Evolutionary conservation across 2,113 vertebrate species (phyloP).

Genomic region (Aspiorhynchus laticeps): DNA sequence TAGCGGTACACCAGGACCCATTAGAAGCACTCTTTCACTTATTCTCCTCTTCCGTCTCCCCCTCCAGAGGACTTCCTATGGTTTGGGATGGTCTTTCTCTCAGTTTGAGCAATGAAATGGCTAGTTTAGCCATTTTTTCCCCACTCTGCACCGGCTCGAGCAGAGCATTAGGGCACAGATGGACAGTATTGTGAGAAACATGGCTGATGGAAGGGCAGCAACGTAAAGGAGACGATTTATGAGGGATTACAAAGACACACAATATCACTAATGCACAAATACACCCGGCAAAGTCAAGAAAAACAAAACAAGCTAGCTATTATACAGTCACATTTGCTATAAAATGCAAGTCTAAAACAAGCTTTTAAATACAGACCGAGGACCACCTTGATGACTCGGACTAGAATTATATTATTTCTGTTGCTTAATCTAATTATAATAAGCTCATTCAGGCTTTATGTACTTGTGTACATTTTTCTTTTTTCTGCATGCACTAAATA

Average conservation of each 20-base stretch:
- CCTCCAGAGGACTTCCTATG: not conserved
- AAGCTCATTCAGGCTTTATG: not conserved
- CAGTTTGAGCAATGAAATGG: conserved; percentile 18
- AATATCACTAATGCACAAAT: conserved; percentile 11
- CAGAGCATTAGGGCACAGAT: conserved; percentile 15
- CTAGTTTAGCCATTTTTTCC: conserved; percentile 20
- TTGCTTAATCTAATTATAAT: not conserved
- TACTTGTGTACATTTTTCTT: not conserved
- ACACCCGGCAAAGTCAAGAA: not conserved
- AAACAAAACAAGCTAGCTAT: not conserved
- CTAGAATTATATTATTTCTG: not conserved
- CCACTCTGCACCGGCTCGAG: not conserved
- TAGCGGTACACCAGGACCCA: conserved; percentile 20
- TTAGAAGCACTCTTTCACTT: conserved; percentile 21
- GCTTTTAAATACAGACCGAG: not conserved
- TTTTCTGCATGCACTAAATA: not conserved
- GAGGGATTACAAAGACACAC: conserved; percentile 10
- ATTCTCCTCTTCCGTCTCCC: not conserved
- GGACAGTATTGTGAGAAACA: conserved; percentile 39
- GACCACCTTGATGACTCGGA: not conserved
- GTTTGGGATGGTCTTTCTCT: not conserved
- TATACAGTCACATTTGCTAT: not conserved
- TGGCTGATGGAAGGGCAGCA: not conserved
- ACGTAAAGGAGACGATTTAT: not conserved
- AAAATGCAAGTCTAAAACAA: not conserved